Evolutionary conservation across 2,888 invertebrate genomes (phyloP).

Genomic region (Drosophila differens): DNA sequence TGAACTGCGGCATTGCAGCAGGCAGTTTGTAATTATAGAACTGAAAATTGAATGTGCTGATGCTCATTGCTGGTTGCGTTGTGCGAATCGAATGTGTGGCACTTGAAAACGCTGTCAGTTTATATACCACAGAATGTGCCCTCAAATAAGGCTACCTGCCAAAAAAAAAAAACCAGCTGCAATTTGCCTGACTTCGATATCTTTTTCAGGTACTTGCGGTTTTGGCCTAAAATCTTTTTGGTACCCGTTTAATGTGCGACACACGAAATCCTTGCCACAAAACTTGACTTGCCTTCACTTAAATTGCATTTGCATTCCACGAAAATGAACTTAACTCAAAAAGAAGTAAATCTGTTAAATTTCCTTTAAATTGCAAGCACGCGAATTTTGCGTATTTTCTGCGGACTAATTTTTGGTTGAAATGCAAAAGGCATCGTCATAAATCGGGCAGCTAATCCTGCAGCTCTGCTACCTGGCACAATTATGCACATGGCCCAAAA

Average conservation of each 20-base stretch:
- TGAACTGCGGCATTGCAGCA: slow-evolving; percentile 35
- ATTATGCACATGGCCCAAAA: slow-evolving; percentile 43
- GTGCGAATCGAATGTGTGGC: slow-evolving; percentile 40
- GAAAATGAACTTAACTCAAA: slow-evolving; percentile 11
- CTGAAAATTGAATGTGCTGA: slow-evolving; percentile 73
- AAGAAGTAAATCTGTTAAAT: slow-evolving; percentile 17
- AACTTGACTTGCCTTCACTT: slow-evolving; percentile 49
- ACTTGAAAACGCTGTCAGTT: background rate
- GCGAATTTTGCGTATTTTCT: slow-evolving; percentile 75
- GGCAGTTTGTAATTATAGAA: slow-evolving; percentile 71
- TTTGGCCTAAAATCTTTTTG: slow-evolving; percentile 26
- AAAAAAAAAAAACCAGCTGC: background rate
- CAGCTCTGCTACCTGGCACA: slow-evolving; percentile 35
- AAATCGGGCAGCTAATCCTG: slow-evolving; percentile 41
- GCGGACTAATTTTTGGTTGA: slow-evolving; percentile 58
- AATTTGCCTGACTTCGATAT: background rate
- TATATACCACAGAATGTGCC: slow-evolving; percentile 22
- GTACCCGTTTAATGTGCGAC: slow-evolving; percentile 24
- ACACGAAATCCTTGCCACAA: slow-evolving; percentile 15
- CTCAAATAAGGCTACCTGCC: slow-evolving; percentile 25
- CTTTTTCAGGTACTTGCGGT: slow-evolving; percentile 38
- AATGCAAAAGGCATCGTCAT: slow-evolving; percentile 35
- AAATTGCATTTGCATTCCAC: slow-evolving; percentile 33
- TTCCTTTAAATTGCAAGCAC: slow-evolving; percentile 55
- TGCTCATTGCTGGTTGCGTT: slow-evolving; percentile 58